A percentile compares a stretch with the other conserved stretches of the same genome.
Evolutionary conservation across 2,797 vertebrate species (phyloP).

Genomic region (Selene dorsalis): DNA sequence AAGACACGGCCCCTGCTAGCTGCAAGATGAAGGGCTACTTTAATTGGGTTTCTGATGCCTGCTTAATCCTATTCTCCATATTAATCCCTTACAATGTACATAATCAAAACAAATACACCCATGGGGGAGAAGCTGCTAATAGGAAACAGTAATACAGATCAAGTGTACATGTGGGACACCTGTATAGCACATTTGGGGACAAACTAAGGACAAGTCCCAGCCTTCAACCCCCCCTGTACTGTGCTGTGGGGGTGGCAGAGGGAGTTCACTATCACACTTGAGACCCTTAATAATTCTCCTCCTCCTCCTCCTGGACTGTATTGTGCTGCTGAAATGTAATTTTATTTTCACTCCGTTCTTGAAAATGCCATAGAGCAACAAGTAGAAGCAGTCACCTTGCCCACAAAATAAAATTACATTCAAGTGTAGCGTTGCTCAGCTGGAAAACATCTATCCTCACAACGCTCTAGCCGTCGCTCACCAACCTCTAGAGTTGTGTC

Average conservation of each 20-base stretch:
- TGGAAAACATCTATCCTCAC: conserved; percentile 23
- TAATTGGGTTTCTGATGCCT: conserved; percentile 83
- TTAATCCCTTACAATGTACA: conserved; percentile 79
- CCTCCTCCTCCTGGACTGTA: conserved; percentile 24
- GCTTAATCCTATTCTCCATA: conserved; percentile 82
- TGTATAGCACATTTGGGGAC: conserved; percentile 60
- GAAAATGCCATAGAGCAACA: conserved; percentile 50
- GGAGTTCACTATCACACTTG: conserved; percentile 22
- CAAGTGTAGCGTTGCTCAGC: not conserved
- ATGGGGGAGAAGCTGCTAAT: conserved; percentile 50
- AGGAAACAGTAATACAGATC: conserved; percentile 61
- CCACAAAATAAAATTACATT: conserved; percentile 48
- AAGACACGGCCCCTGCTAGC: conserved; percentile 56
- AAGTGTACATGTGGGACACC: conserved; percentile 52
- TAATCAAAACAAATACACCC: conserved; percentile 77
- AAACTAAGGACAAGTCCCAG: conserved; percentile 60
- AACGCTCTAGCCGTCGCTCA: conserved; percentile 32
- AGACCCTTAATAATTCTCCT: conserved; percentile 45
- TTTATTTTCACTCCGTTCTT: conserved; percentile 39
- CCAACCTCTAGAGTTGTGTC: conserved; percentile 29
- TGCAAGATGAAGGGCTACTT: conserved; percentile 79
- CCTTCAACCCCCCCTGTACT: conserved; percentile 31
- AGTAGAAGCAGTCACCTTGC: conserved; percentile 55
- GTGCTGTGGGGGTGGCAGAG: conserved; percentile 4
- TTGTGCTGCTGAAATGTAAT: conserved; percentile 36